Conservation (phyloP, 2,113 vertebrate genomes). For the Trichomycterus rosablanca region DNA sequence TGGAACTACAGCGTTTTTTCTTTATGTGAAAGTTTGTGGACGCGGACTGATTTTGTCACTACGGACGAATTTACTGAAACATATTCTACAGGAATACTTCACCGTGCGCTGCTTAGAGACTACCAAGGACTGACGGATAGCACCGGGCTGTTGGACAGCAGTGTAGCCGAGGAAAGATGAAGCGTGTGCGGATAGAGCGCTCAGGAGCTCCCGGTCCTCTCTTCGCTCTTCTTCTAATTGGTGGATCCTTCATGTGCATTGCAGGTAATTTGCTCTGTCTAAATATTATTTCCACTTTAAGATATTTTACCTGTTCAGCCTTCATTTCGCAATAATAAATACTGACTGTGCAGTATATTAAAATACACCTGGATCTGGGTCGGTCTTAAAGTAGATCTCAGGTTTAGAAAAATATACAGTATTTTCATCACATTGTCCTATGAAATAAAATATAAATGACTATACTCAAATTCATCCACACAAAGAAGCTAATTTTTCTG, state of each 20-base stretch:
- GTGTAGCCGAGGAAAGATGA: constrained; percentile 66
- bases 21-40: constrained; percentile 13
- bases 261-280: constrained; percentile 57
- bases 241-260: constrained; percentile 48
- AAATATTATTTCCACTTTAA: no score
- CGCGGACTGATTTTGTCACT: neutral
- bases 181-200: constrained; percentile 56
- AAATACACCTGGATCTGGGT: no score
- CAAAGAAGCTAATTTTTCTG: no score
- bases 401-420: no score
- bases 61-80: neutral
- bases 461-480: no score
- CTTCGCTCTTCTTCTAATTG: constrained; percentile 59
- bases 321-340: no score
- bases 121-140: constrained; percentile 9
- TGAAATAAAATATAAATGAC: no score
- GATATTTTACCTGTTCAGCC: no score
- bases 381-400: no score
- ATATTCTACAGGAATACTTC: constrained; percentile 3
- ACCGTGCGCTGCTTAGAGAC: neutral
- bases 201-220: constrained; percentile 53
- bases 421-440: no score
- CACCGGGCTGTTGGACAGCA: constrained; percentile 48
- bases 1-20: constrained; percentile 10
- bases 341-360: no score